Conservation (phyloP, 2,113 vertebrate genomes). For the Cheilinus undulatus region DNA sequence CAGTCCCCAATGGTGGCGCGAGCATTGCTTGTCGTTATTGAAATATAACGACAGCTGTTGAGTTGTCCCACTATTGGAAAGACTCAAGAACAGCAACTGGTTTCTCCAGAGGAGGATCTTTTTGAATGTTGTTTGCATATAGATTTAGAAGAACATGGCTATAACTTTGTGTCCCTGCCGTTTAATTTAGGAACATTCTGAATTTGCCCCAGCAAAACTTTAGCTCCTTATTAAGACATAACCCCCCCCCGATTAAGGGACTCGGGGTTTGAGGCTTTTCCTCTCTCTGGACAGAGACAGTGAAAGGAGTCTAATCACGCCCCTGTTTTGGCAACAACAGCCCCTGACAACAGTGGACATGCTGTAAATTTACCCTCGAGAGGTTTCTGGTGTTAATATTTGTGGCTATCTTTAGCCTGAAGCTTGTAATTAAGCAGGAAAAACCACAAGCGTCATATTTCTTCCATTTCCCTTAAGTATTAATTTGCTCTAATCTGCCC, state of each 20-base stretch:
- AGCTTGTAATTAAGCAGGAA: conserved; percentile 61
- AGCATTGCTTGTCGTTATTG: conserved; percentile 28
- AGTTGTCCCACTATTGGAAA: conserved; percentile 12
- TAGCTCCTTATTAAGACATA: conserved; percentile 9
- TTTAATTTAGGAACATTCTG: background rate
- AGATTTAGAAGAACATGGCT: conserved; percentile 4
- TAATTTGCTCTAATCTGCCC: conserved; percentile 57
- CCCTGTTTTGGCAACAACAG: conserved; percentile 68
- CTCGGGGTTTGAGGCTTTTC: conserved; percentile 32
- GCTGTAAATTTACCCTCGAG: conserved; percentile 47
- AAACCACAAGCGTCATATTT: conserved; percentile 53
- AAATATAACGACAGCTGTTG: conserved; percentile 50
- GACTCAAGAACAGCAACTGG: background rate
- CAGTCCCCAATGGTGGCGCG: conserved; percentile 27
- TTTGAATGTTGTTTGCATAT: background rate
- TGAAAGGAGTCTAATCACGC: conserved; percentile 44
- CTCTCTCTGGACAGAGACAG: conserved; percentile 30
- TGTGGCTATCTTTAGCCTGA: conserved; percentile 62
- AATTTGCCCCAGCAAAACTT: conserved; percentile 17
- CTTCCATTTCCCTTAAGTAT: conserved; percentile 65
- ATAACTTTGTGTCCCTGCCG: background rate
- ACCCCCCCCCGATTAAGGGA: conserved; percentile 6
- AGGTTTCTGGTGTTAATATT: conserved; percentile 62
- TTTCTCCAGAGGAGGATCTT: conserved; percentile 8
- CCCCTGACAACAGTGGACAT: conserved; percentile 63